phyloP scores from a whole-genome alignment of 2,888 invertebrate genomes.

The Augochlorella aurata region DNA sequence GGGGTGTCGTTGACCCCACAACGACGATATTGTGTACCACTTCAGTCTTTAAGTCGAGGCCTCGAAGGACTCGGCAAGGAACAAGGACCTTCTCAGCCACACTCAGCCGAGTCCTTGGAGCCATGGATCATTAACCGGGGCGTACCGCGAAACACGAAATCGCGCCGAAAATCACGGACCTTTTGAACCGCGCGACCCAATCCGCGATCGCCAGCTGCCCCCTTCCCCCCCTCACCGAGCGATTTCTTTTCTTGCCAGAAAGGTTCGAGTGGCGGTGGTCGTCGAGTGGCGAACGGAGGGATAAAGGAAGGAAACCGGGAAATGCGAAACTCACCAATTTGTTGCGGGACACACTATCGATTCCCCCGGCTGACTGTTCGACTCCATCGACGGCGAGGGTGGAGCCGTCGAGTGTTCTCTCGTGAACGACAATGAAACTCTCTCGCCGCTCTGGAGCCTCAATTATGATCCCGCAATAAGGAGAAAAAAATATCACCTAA shows the following conservation, averaged over 20 bases:
- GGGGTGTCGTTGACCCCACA: conserved; percentile 80
- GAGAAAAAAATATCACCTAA: conserved; percentile 61
- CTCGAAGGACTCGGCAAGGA: conserved; percentile 75
- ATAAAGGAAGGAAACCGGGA: conserved; percentile 59
- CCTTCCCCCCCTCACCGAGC: neutral
- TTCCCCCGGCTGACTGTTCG: conserved; percentile 45
- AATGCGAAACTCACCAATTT: conserved; percentile 74
- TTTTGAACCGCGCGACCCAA: conserved; percentile 62
- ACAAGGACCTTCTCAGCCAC: conserved; percentile 80
- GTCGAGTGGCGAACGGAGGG: conserved; percentile 45
- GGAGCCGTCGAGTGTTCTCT: conserved; percentile 46
- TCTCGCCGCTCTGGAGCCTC: conserved; percentile 48
- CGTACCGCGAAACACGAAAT: conserved; percentile 75
- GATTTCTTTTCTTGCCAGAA: conserved; percentile 26
- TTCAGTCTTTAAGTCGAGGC: conserved; percentile 78
- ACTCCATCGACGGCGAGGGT: neutral
- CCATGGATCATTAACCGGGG: conserved; percentile 79
- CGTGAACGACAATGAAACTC: conserved; percentile 59
- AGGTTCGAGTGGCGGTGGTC: conserved; percentile 59
- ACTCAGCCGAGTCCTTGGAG: conserved; percentile 78
- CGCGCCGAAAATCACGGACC: conserved; percentile 74
- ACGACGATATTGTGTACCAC: conserved; percentile 80
- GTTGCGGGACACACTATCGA: conserved; percentile 71
- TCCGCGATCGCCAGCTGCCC: conserved; percentile 33
- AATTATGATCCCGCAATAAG: conserved; percentile 58